Percentiles rank a stretch among this genome's conserved stretches.
phyloP scores from a whole-genome alignment of 2,888 invertebrate genomes.

The Craniophora ligustri region DNA sequence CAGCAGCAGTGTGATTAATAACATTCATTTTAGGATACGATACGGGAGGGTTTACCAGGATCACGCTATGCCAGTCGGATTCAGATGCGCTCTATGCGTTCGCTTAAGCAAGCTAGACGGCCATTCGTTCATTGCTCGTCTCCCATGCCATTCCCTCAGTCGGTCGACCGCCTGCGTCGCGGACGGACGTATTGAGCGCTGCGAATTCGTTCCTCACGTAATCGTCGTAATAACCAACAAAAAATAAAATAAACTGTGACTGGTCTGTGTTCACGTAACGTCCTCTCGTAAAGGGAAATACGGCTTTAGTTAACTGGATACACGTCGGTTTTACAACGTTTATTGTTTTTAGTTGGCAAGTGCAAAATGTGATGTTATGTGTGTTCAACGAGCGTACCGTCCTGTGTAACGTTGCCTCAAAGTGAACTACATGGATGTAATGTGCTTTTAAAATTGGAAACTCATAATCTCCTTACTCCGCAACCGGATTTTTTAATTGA shows the following conservation, averaged over 20 bases:
- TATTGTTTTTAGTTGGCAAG: constrained; percentile 77
- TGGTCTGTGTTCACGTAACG: constrained; percentile 69
- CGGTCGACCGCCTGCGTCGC: constrained; percentile 72
- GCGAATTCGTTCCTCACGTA: constrained; percentile 65
- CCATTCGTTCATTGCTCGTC: constrained; percentile 72
- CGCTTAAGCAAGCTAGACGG: constrained; percentile 64
- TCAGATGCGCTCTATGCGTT: constrained; percentile 77
- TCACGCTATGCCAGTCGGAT: constrained; percentile 59
- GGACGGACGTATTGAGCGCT: constrained; percentile 57
- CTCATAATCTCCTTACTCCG: constrained; percentile 62
- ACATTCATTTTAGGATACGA: constrained; percentile 66
- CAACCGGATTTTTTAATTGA: constrained; percentile 65
- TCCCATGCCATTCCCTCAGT: constrained; percentile 76
- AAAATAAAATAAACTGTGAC: constrained; percentile 72
- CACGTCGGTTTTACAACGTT: constrained; percentile 66
- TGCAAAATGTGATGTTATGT: constrained; percentile 87
- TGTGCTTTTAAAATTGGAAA: constrained; percentile 82
- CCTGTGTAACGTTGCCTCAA: constrained; percentile 81
- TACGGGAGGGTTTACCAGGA: constrained; percentile 61
- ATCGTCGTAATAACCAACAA: constrained; percentile 75
- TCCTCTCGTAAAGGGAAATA: constrained; percentile 62
- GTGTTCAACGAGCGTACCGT: constrained; percentile 80
- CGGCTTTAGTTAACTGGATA: constrained; percentile 69
- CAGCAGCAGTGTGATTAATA: constrained; percentile 62
- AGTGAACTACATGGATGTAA: constrained; percentile 84